Evolutionary conservation across 2,797 vertebrate genomes (phyloP).

Genomic region (Rachycentron canadum): DNA sequence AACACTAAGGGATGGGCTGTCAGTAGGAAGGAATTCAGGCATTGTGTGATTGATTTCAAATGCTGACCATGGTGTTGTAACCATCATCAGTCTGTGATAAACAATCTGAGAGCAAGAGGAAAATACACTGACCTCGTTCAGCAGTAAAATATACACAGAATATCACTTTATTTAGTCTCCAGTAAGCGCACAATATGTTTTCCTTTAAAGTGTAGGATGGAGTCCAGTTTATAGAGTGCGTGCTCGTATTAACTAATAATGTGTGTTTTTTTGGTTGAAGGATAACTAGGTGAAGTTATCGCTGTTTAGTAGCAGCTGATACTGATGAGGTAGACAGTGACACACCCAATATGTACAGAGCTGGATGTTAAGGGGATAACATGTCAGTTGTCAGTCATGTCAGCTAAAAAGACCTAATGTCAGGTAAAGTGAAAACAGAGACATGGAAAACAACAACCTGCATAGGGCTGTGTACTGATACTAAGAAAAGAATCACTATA

Average conservation of each 20-base stretch:
- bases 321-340: slow-evolving; percentile 89
- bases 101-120: slow-evolving; percentile 47
- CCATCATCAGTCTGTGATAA: slow-evolving; percentile 46
- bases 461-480: slow-evolving; percentile 60
- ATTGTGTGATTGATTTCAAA: slow-evolving; percentile 75
- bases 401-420: slow-evolving; percentile 57
- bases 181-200: slow-evolving; percentile 76
- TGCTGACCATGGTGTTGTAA: slow-evolving; percentile 47
- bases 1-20: slow-evolving; percentile 67
- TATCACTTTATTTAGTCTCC: slow-evolving; percentile 85
- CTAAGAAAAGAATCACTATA: slow-evolving; percentile 74
- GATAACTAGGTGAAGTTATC: slow-evolving; percentile 82
- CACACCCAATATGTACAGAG: slow-evolving; percentile 80
- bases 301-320: slow-evolving; percentile 84
- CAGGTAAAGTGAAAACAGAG: slow-evolving; percentile 58
- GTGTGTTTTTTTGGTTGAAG: slow-evolving; percentile 81
- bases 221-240: slow-evolving; percentile 72
- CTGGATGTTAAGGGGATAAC: slow-evolving; percentile 60
- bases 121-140: slow-evolving; percentile 68
- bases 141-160: slow-evolving; percentile 76
- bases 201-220: slow-evolving; percentile 63
- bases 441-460: slow-evolving; percentile 62
- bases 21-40: slow-evolving; percentile 70
- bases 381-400: slow-evolving; percentile 53
- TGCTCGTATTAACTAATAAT: slow-evolving; percentile 66